phyloP scores from a whole-genome alignment of 1,140 invertebrate genomes.

The Drosophila murphyi region DNA sequence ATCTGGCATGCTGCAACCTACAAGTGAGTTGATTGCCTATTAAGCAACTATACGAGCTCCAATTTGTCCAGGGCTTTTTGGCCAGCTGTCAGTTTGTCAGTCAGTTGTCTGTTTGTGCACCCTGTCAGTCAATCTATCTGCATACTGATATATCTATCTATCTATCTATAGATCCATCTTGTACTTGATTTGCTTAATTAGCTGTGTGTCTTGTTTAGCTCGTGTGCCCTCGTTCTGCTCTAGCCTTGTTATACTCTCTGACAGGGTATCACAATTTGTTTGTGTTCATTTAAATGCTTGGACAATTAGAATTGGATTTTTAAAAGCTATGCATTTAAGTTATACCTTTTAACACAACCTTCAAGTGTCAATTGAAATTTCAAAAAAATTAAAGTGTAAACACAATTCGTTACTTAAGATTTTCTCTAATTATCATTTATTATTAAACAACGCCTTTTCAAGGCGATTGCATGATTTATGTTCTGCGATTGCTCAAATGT shows the following conservation, averaged over 20 bases:
- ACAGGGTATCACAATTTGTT: conserved; percentile 6
- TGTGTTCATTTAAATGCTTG: conserved; percentile 7
- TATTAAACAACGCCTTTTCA: conserved; percentile 9
- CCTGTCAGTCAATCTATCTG: conserved; percentile 54
- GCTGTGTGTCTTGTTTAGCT: conserved; percentile 40
- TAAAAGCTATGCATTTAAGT: no score
- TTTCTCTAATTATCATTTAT: background rate
- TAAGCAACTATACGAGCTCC: conserved; percentile 21
- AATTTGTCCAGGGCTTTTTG: conserved; percentile 52
- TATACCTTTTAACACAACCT: no score
- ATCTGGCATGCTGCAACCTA: conserved; percentile 12
- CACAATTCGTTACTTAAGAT: background rate
- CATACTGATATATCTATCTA: conserved; percentile 45
- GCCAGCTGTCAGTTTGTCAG: conserved; percentile 44
- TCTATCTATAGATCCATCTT: conserved; percentile 59
- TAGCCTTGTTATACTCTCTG: conserved; percentile 12
- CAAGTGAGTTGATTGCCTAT: conserved; percentile 52
- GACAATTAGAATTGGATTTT: background rate
- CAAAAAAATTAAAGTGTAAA: background rate
- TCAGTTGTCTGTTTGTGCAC: conserved; percentile 27
- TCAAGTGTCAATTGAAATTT: no score
- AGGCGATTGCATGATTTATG: conserved; percentile 70
- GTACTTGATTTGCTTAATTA: conserved; percentile 80
- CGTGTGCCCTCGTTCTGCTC: conserved; percentile 36
- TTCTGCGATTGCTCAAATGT: conserved; percentile 25